Evolutionary conservation across 2,888 invertebrate genomes (phyloP).

Genomic region (Hydriomena furcata): DNA sequence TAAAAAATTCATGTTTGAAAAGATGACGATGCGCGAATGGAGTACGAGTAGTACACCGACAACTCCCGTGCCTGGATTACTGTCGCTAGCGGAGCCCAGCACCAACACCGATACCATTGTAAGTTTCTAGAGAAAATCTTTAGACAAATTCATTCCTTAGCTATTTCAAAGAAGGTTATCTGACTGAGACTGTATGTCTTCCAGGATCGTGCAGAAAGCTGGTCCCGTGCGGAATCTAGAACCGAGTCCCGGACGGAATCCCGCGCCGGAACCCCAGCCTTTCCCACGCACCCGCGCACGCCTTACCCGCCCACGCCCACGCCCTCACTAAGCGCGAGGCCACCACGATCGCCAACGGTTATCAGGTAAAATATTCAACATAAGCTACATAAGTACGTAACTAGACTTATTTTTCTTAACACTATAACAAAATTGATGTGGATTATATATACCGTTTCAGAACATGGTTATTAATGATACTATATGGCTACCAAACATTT

Average conservation of each 20-base stretch:
- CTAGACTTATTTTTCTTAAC: too few species aligned
- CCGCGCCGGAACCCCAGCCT: slow-evolving; percentile 95
- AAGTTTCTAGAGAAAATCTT: too few species aligned
- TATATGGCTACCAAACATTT: too few species aligned
- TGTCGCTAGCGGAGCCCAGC: slow-evolving; percentile 75
- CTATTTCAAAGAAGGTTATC: background rate
- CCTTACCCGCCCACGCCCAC: slow-evolving; percentile 92
- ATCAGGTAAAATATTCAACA: slow-evolving; percentile 55
- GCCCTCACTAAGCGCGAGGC: slow-evolving; percentile 86
- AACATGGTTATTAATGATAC: too few species aligned
- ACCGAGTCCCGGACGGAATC: slow-evolving; percentile 86
- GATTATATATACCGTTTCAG: too few species aligned
- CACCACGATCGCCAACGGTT: slow-evolving; percentile 90
- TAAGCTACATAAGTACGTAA: too few species aligned
- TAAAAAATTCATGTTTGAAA: slow-evolving; percentile 80
- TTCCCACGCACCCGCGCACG: slow-evolving; percentile 95
- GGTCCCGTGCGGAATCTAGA: slow-evolving; percentile 84
- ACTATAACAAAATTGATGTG: too few species aligned
- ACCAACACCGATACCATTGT: slow-evolving; percentile 63
- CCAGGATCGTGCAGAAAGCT: slow-evolving; percentile 86
- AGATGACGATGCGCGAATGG: slow-evolving; percentile 81
- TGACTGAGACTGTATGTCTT: background rate
- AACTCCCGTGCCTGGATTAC: slow-evolving; percentile 69
- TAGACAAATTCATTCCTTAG: too few species aligned
- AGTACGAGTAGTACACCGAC: slow-evolving; percentile 67